phyloP scores from a whole-genome alignment of 2,888 invertebrate species.

The Phoronis australis region DNA sequence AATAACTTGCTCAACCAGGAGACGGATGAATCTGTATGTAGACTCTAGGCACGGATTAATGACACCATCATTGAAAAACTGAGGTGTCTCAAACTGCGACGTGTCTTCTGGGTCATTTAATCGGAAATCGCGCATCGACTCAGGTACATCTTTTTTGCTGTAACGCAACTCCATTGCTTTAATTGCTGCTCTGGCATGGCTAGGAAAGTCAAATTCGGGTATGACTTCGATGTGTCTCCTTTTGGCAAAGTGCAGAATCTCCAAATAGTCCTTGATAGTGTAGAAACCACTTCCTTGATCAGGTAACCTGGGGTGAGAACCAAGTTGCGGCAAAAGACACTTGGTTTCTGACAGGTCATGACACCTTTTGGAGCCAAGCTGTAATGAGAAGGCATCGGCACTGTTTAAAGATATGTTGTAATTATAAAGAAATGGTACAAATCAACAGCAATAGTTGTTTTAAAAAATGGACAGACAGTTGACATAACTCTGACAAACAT shows the following conservation, averaged over 20 bases:
- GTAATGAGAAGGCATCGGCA: too few relatives aligned
- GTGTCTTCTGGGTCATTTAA: neutral
- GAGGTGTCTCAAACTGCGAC: constrained; percentile 13
- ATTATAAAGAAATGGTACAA: too few relatives aligned
- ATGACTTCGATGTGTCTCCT: constrained; percentile 32
- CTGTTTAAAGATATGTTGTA: too few relatives aligned
- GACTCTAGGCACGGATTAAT: constrained; percentile 20
- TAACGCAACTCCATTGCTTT: constrained; percentile 8
- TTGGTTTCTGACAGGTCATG: constrained; percentile 21
- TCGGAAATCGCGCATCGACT: neutral
- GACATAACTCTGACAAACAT: too few relatives aligned
- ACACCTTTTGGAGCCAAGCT: constrained; percentile 15
- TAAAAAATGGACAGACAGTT: too few relatives aligned
- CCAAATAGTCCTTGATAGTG: constrained; percentile 23
- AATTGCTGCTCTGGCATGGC: constrained; percentile 24
- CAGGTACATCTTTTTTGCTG: neutral
- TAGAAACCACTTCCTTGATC: constrained; percentile 20
- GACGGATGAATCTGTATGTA: constrained; percentile 15
- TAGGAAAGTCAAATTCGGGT: constrained; percentile 42
- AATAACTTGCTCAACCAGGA: neutral
- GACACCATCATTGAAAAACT: constrained; percentile 17
- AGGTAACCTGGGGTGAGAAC: constrained; percentile 21
- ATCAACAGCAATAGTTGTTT: too few relatives aligned
- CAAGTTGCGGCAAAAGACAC: constrained; percentile 24
- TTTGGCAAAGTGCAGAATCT: constrained; percentile 25